Base-by-base conservation (phyloP, 2,888 invertebrate genomes). In the Timema podura region DNA sequence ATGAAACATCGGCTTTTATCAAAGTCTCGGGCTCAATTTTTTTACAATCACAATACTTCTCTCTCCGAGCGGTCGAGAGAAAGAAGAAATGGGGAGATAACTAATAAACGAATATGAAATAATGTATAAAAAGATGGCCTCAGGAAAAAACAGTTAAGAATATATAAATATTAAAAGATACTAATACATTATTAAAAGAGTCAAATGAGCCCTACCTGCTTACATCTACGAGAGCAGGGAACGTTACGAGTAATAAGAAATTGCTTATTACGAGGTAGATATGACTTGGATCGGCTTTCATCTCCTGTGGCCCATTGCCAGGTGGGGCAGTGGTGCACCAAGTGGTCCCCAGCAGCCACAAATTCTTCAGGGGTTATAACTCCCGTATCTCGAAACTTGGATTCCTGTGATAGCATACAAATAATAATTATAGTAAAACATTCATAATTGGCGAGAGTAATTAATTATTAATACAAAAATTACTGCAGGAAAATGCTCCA, bases 351-450 rank as follows among this genome's bases (percentile, higher is more conserved):
- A 30, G 99, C 98, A 5, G 93, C 95, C 5, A 99, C 95, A 86
- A 98, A 99, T 84, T 98, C 99, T 81, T 98, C 98, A 1, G 98
- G 98, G n/a, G 98, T 99, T 47, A 99, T 81, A 5, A 98, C 97
- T 48, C 98, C 98, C 13, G 97, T 98, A 82, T 98, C 98, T 76
- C 92, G 90, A 81, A 98, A 98, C 82, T 96, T 97, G 6, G 97
- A 97, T 82, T 96, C 96, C 96, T 97, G 76, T 46, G 72, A 69
- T 72, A 30, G 30, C 3, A 30, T 30, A 30, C 30, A 30, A 30
- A 30, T 30, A 30, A 30, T 30, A 30, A 30, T 30, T 1, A 30
- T 54, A 10, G 10, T 9, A 16, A 54, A 7, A 54, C n/a, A 16
- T 54, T 0, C 54, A 54, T 54, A 54, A 54, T 2, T 30, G 30